Evolutionary conservation across 2,113 vertebrate genomes (phyloP).

Genomic region (Sinocyclocheilus grahami): DNA sequence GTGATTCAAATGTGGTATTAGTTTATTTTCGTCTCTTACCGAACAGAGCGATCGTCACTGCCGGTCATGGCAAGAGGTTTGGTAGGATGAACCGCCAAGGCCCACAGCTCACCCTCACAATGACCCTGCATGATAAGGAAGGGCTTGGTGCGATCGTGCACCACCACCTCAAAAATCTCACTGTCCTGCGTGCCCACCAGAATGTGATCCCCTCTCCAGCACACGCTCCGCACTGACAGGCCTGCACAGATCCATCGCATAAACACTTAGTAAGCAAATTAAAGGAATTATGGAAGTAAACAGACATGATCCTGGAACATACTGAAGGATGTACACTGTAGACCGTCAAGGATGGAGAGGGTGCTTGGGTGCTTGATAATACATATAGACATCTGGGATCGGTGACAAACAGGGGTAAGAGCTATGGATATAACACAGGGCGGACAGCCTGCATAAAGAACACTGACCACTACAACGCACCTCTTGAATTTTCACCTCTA

Average conservation of each 20-base stretch:
- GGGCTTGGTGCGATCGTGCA: constrained; percentile 96
- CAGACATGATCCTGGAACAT: constrained; percentile 17
- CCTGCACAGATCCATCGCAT: constrained; percentile 71
- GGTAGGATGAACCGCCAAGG: constrained; percentile 94
- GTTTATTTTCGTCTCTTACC: constrained; percentile 70
- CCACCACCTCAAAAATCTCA: constrained; percentile 98
- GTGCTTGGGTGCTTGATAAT: constrained; percentile 28
- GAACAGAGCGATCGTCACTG: constrained; percentile 96
- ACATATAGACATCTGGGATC: constrained; percentile 38
- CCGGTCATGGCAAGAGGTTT: constrained; percentile 97
- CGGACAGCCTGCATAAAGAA: constrained; percentile 36
- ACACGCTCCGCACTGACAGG: constrained; percentile 95
- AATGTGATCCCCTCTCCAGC: constrained; percentile 97
- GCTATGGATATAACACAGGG: constrained; percentile 34
- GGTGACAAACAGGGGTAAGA: constrained; percentile 33
- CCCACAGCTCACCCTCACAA: constrained; percentile 98
- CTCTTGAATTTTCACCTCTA: constrained; percentile 80
- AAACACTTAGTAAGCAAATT: constrained; percentile 25
- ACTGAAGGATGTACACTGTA: constrained; percentile 34
- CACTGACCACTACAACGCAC: constrained; percentile 67
- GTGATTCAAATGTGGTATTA: not conserved
- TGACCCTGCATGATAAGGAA: constrained; percentile 99
- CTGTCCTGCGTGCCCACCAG: constrained; percentile 97
- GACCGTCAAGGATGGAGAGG: constrained; percentile 34
- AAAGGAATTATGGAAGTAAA: not conserved